Base-by-base conservation (phyloP, 2,888 invertebrate genomes). In the Metalampra italica region DNA sequence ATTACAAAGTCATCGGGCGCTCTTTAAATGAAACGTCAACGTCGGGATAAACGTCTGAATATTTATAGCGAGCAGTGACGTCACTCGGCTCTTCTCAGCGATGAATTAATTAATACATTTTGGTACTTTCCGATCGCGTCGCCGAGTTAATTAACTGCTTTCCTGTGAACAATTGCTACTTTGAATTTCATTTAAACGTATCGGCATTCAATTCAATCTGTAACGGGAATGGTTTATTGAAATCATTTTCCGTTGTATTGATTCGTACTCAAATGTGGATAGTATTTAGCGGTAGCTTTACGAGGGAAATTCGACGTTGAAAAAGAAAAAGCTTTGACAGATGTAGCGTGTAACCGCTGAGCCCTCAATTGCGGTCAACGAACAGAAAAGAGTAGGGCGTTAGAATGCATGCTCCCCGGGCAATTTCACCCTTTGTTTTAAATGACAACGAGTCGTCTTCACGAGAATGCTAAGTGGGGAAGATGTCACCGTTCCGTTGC, bases 341-440 rank as follows among this genome's bases (percentile, higher is more conserved):
- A 66, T 61, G 63, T 60, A 55, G 59, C 57, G 51, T 59, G 57
- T 52, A 49, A 52, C 62, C 65, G 57, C 66, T 68, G 60, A 41
- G 36, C 56, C 56, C 68, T 77, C 66, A 52, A 70, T 70, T 71
- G 81, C 83, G 83, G 84, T 84, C 82, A 84, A 77, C 64, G 78
- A 57, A 72, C 77, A 76, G 64, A 56, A 57, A 34, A 51, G 70
- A 54, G 67, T 45, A 69, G 55, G 67, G 63, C 60, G 60, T 51
- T 47, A 59, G 75, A 75, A 69, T 71, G 68, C 70, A 70, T 58
- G 68, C 70, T 70, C 79, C 79, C 58, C 72, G 62, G 74, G 79
- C 80, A 75, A 78, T 83, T 82, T 80, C 69, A 75, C 65, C 82
- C 77, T 82, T 85, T 86, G 85, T 87, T 80, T 78, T 75, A 81